phyloP scores from a whole-genome alignment of 2,888 invertebrate species.

The Cancer borealis region DNA sequence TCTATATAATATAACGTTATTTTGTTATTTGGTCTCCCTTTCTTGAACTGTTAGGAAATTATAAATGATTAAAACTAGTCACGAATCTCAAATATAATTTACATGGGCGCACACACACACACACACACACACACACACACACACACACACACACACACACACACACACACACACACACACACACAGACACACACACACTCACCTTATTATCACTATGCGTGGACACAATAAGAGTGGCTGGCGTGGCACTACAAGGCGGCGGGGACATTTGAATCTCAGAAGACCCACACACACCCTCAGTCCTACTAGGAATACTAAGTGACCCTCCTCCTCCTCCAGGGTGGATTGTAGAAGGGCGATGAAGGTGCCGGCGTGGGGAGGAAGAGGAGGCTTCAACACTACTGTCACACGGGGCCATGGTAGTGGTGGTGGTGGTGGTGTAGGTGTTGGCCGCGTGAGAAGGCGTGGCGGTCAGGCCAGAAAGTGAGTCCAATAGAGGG shows the following conservation, averaged over 20 bases:
- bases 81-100: neutral
- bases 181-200: neutral
- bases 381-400: neutral
- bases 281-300: neutral
- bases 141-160: neutral
- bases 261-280: neutral
- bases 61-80: too few relatives aligned
- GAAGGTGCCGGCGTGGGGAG: neutral
- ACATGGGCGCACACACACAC: neutral
- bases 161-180: neutral
- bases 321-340: neutral
- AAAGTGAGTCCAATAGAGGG: constrained; percentile 30
- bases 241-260: neutral
- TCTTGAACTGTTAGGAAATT: too few relatives aligned
- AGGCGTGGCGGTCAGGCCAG: constrained; percentile 21
- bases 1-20: too few relatives aligned
- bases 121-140: neutral
- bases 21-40: too few relatives aligned
- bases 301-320: neutral
- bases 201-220: constrained; percentile 8
- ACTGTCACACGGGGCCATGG: neutral
- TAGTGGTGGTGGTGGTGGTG: constrained; percentile 6
- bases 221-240: neutral
- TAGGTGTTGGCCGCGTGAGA: neutral
- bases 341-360: constrained; percentile 14